phyloP scores from a whole-genome alignment of 2,113 vertebrate species.

The Tyto alba region DNA sequence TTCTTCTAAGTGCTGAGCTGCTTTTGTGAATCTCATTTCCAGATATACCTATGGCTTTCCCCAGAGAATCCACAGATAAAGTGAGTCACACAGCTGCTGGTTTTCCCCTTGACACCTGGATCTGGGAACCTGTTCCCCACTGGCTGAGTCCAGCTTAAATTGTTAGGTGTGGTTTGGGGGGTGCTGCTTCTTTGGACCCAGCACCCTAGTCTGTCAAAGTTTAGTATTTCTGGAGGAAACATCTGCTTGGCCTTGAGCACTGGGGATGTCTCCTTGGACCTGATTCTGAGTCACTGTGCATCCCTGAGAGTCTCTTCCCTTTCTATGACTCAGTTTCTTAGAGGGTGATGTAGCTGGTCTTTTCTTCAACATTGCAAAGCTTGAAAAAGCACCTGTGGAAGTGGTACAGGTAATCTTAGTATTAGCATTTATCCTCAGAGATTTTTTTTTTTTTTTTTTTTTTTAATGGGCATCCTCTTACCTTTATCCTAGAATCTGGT shows the following conservation, averaged over 20 bases:
- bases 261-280: background rate
- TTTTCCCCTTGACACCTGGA: slow-evolving; percentile 76
- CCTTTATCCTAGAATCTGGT: background rate
- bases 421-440: background rate
- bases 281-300: background rate
- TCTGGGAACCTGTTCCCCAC: slow-evolving; percentile 72
- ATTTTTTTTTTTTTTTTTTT: background rate
- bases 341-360: background rate
- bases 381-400: background rate
- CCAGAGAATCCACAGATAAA: background rate
- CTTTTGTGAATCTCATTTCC: background rate
- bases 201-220: background rate
- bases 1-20: background rate
- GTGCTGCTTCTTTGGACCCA: background rate
- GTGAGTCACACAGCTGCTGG: slow-evolving; percentile 4
- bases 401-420: background rate
- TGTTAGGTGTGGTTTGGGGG: background rate
- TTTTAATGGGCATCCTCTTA: background rate
- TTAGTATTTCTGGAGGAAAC: background rate
- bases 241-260: background rate
- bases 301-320: background rate
- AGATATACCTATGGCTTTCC: background rate
- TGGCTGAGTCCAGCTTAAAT: slow-evolving; percentile 58
- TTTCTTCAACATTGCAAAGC: background rate
- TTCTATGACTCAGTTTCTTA: background rate